Conservation (phyloP, 2,888 invertebrate genomes). For the Oxyscelio sp. region DNA sequence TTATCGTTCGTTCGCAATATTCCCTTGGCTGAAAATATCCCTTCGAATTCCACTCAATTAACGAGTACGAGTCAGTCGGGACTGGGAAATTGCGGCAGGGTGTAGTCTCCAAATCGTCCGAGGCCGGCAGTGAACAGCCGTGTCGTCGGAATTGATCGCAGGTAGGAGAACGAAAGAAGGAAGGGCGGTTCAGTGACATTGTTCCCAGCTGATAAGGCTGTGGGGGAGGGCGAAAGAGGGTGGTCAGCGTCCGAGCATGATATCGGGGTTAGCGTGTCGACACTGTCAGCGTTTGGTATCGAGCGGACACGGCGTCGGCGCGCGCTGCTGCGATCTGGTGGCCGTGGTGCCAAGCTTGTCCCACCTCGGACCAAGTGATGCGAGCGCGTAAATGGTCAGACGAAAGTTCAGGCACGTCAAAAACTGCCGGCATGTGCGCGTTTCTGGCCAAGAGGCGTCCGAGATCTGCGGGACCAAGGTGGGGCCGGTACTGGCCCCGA, state of each 20-base stretch:
- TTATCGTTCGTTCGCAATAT: no score
- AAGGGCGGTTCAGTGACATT: constrained; percentile 73
- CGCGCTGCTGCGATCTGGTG: constrained; percentile 66
- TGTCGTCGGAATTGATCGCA: constrained; percentile 56
- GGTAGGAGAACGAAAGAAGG: constrained; percentile 40
- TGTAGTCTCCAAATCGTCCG: constrained; percentile 16
- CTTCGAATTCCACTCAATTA: neutral
- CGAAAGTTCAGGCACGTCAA: constrained; percentile 49
- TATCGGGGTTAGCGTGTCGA: constrained; percentile 86
- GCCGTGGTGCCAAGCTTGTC: constrained; percentile 15
- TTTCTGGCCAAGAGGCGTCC: constrained; percentile 20
- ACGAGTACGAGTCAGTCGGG: neutral
- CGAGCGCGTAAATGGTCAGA: constrained; percentile 66
- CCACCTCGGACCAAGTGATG: constrained; percentile 57
- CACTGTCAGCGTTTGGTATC: constrained; percentile 63
- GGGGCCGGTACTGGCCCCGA: neutral
- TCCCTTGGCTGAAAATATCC: no score
- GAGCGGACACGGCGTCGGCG: constrained; percentile 60
- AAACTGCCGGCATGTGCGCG: constrained; percentile 69
- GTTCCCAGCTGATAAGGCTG: constrained; percentile 70
- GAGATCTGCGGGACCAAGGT: neutral
- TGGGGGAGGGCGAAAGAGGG: constrained; percentile 59
- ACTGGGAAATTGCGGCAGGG: neutral
- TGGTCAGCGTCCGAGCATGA: constrained; percentile 73
- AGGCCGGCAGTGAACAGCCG: constrained; percentile 43